Percentiles rank a stretch among this genome's conserved stretches.
These are phyloP conservation scores for Uloborus plumipes DNA, from an alignment of 2,888 invertebrate genomes.

Conservation along the genomic window DNA sequence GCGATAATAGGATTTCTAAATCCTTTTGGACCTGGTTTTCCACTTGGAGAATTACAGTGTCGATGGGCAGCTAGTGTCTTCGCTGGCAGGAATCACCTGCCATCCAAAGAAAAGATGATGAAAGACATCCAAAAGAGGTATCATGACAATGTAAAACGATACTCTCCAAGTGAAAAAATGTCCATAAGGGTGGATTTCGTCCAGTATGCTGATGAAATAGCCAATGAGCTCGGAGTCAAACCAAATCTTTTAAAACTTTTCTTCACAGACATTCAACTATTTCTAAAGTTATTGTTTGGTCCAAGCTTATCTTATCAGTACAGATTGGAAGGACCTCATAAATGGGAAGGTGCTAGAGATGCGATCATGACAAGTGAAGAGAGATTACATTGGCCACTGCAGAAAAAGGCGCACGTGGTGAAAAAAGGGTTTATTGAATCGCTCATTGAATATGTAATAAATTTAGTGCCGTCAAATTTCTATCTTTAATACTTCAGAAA, in stretches of 20 bases:
- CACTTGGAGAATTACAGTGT: constrained; percentile 65
- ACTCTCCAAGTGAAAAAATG: constrained; percentile 25
- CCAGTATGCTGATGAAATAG: constrained; percentile 72
- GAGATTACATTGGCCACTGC: constrained; percentile 31
- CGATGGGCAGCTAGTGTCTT: constrained; percentile 55
- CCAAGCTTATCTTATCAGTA: constrained; percentile 69
- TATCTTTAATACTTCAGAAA: no score
- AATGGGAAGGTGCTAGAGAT: constrained; percentile 72
- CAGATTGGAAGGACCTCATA: constrained; percentile 70
- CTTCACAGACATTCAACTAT: constrained; percentile 67
- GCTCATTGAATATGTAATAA: no score
- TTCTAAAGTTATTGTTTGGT: constrained; percentile 64
- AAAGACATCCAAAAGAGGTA: constrained; percentile 10
- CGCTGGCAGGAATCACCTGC: constrained; percentile 31
- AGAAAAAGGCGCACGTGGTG: no score
- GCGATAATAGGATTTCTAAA: constrained; percentile 67
- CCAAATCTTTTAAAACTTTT: constrained; percentile 70
- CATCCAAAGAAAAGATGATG: constrained; percentile 40
- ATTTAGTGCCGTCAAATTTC: no score
- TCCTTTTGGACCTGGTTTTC: constrained; percentile 65
- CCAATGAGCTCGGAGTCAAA: constrained; percentile 70
- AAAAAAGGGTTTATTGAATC: no score
- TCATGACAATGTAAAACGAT: constrained; percentile 10
- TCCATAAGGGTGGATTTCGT: constrained; percentile 67
- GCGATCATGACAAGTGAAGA: constrained; percentile 70